phyloP scores from a whole-genome alignment of 37 sponge, comb jelly and placozoan genomes.

The Cladorhizidae sp. region DNA sequence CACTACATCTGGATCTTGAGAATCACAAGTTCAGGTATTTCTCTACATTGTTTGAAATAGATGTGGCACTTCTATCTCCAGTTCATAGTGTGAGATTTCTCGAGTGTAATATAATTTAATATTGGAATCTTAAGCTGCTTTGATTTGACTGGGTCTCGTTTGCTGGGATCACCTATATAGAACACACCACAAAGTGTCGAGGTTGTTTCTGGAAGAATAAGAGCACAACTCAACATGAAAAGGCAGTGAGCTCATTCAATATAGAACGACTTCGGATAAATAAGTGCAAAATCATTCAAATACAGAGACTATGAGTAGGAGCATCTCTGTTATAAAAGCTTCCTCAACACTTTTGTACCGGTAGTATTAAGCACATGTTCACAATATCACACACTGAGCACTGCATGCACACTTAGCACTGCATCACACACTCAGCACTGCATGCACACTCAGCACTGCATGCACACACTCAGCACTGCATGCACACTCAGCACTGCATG shows the following conservation, averaged over 20 bases:
- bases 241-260: background rate
- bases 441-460: too few species aligned
- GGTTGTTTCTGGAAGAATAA: background rate
- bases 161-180: background rate
- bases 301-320: too few species aligned
- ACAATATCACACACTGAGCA: background rate
- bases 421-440: background rate
- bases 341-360: background rate
- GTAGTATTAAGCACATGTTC: background rate
- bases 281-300: background rate
- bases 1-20: background rate
- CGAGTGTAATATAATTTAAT: background rate
- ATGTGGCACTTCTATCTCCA: too few species aligned
- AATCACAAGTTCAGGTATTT: background rate
- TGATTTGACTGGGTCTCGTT: too few species aligned
- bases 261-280: background rate
- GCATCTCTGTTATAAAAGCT: background rate
- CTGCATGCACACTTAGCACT: too few species aligned
- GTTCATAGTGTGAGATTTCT: too few species aligned
- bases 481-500: too few species aligned
- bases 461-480: too few species aligned
- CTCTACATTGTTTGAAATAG: background rate
- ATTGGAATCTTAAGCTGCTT: background rate
- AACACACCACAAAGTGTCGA: background rate
- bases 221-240: background rate